Conservation (phyloP, 1,140 invertebrate species). For the Apis cerana region DNA sequence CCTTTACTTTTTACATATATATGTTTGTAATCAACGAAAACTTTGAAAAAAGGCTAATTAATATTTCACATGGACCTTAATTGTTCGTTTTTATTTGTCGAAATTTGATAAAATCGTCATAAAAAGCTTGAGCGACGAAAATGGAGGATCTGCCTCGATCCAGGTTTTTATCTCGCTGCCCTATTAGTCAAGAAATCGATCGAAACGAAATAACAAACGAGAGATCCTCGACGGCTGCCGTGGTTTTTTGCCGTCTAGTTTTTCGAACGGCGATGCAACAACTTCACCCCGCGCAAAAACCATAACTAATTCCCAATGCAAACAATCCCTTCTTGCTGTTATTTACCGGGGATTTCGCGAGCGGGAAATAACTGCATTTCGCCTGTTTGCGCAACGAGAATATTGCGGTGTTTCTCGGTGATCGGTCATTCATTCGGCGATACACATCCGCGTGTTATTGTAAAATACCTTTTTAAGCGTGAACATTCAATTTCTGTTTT, state of each 20-base stretch:
- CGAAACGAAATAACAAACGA: conserved; percentile 1
- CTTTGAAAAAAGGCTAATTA: too few relatives aligned
- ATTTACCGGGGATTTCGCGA: conserved; percentile 19
- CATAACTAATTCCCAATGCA: conserved; percentile 26
- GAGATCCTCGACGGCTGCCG: too few relatives aligned
- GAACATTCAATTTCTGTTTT: conserved; percentile 46
- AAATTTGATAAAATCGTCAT: neutral
- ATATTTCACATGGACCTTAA: too few relatives aligned
- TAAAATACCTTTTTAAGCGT: conserved; percentile 49
- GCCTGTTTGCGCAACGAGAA: conserved; percentile 21
- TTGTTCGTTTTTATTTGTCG: neutral
- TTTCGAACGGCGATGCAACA: neutral
- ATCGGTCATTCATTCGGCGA: conserved; percentile 27
- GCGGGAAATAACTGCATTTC: conserved; percentile 13
- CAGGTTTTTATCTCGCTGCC: neutral
- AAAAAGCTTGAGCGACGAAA: neutral
- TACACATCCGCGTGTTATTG: conserved; percentile 19
- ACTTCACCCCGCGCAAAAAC: conserved; percentile 3
- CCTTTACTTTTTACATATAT: too few relatives aligned
- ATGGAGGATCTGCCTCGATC: neutral
- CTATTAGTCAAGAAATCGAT: neutral
- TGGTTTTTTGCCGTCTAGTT: neutral
- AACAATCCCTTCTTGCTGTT: conserved; percentile 22
- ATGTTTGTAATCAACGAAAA: too few relatives aligned
- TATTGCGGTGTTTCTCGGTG: conserved; percentile 14